Percentiles rank a stretch among this genome's conserved stretches.
These are phyloP conservation scores for Actinia equina DNA, from an alignment of 64 coral and sea anemone species.

Conservation along the genomic window DNA sequence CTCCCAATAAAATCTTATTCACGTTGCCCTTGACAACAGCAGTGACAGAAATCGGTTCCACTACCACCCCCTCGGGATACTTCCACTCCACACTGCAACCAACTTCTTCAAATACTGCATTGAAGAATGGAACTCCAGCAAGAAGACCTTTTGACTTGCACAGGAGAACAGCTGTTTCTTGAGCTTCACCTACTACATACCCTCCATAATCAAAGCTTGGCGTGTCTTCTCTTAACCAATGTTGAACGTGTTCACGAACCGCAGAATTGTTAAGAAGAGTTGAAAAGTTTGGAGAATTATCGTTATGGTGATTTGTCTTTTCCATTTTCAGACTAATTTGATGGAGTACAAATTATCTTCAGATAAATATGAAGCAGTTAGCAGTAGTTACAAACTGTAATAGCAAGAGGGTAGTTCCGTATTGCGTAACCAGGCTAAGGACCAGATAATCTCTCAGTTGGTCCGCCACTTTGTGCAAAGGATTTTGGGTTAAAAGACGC, in stretches of 20 bases:
- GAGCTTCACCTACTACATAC: conserved; percentile 71
- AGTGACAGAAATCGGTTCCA: conserved; percentile 65
- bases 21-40: conserved; percentile 76
- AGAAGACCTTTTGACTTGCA: conserved; percentile 89
- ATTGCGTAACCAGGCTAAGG: too few species aligned
- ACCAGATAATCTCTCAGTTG: too few species aligned
- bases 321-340: not conserved
- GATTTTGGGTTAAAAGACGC: too few species aligned
- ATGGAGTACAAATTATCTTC: not conserved
- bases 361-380: not conserved
- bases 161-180: conserved; percentile 86
- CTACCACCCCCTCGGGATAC: conserved; percentile 52
- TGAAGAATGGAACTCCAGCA: conserved; percentile 90
- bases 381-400: too few species aligned
- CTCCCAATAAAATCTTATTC: conserved; percentile 88
- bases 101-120: conserved; percentile 83
- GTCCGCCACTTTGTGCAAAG: too few species aligned
- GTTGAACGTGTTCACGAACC: conserved; percentile 51
- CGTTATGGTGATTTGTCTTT: not conserved
- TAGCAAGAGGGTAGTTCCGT: too few species aligned
- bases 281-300: not conserved
- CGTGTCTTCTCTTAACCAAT: conserved; percentile 77
- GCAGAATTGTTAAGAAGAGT: conserved; percentile 37
- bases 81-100: conserved; percentile 89
- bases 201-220: conserved; percentile 95